Conservation (phyloP, 2,113 vertebrate genomes). For the Gadus macrocephalus region DNA sequence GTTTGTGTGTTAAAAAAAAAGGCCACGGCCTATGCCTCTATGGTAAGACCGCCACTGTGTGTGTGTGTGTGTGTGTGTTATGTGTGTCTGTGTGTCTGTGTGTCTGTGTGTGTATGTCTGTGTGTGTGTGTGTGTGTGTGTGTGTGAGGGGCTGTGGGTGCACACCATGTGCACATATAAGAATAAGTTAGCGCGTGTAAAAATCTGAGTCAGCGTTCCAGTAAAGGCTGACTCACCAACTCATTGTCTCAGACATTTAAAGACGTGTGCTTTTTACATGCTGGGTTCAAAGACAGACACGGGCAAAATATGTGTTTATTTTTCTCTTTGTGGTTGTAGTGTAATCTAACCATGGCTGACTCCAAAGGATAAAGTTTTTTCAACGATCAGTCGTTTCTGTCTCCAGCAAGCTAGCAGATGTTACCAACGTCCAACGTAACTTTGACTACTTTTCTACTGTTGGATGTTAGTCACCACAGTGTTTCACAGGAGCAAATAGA, state of each 20-base stretch:
- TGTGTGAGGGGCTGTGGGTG: conserved; percentile 16
- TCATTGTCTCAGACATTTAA: conserved; percentile 23
- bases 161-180: neutral
- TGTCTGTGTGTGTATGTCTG: neutral
- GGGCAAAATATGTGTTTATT: neutral
- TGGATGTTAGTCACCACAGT: no score
- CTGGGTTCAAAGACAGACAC: neutral
- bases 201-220: conserved; percentile 25
- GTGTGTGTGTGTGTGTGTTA: conserved; percentile 5
- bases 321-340: neutral
- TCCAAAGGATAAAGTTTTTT: no score
- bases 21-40: no score
- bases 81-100: neutral
- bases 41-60: no score
- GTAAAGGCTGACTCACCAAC: conserved; percentile 50
- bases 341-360: no score
- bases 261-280: conserved; percentile 40
- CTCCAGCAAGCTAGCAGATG: no score
- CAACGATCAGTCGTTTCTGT: no score
- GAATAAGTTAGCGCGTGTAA: conserved; percentile 1
- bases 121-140: neutral
- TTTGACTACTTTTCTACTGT: no score
- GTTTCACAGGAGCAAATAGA: no score
- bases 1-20: no score
- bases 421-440: no score